Evolutionary conservation across 2,888 invertebrate genomes (phyloP).

Genomic region (Toxonevra muliebris): DNA sequence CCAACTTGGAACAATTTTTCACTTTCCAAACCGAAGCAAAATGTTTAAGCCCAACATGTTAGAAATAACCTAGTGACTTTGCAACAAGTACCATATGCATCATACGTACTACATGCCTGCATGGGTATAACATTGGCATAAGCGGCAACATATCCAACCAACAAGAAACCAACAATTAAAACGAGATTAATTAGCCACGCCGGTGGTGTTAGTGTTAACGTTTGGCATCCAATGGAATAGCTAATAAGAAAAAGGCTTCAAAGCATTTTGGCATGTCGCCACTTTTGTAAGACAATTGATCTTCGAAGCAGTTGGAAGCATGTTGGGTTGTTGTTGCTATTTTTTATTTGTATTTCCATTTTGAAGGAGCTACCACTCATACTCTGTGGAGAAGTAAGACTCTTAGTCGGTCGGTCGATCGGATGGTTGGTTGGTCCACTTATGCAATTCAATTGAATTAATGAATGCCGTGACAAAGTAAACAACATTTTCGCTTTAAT

Average conservation of each 20-base stretch:
- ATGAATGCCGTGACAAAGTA: conserved; percentile 19
- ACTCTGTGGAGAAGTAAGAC: no score
- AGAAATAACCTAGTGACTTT: conserved; percentile 15
- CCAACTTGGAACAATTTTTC: conserved; percentile 30
- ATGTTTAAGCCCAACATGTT: conserved; percentile 1
- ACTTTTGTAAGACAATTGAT: conserved; percentile 49
- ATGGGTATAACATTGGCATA: neutral
- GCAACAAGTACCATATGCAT: conserved; percentile 25
- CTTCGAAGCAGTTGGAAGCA: conserved; percentile 37
- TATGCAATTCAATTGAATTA: neutral
- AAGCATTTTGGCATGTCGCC: conserved; percentile 42
- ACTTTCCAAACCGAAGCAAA: conserved; percentile 24
- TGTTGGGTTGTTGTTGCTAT: neutral
- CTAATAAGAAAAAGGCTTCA: neutral
- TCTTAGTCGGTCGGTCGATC: no score
- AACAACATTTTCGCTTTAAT: conserved; percentile 51
- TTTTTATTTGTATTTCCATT: no score
- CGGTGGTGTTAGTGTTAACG: conserved; percentile 38
- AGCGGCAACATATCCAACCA: neutral
- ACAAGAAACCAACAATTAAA: conserved; percentile 56
- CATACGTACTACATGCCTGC: neutral
- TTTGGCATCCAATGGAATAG: neutral
- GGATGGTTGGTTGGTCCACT: no score
- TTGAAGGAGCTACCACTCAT: no score
- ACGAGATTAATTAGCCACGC: conserved; percentile 59